Conservation (phyloP, 1,140 invertebrate species). For the Lerema accius region DNA sequence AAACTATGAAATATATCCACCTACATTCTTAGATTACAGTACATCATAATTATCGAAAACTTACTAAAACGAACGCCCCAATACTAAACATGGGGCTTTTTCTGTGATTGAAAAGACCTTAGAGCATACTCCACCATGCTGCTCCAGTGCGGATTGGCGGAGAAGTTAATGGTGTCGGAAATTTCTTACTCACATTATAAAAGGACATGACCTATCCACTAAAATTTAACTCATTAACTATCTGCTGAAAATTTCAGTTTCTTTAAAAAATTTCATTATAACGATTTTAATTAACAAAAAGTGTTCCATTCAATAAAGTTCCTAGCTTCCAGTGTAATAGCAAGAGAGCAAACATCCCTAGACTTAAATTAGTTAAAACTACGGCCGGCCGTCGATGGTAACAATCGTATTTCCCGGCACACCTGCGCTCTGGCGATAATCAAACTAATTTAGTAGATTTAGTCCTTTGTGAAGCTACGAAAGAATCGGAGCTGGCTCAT, state of each 20-base stretch:
- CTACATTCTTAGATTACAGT: too few species aligned
- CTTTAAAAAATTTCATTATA: background rate
- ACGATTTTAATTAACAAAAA: background rate
- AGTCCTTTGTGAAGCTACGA: constrained; percentile 15
- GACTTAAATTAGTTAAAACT: constrained; percentile 29
- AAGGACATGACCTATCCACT: too few species aligned
- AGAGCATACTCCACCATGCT: too few species aligned
- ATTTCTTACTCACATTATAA: too few species aligned
- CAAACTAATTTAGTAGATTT: constrained; percentile 64
- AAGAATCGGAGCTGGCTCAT: constrained; percentile 4
- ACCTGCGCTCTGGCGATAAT: constrained; percentile 65
- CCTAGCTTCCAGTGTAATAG: constrained; percentile 4
- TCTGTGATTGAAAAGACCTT: too few species aligned
- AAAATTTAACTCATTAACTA: too few species aligned
- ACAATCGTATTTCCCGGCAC: constrained; percentile 43
- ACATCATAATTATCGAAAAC: too few species aligned
- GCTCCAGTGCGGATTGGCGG: too few species aligned
- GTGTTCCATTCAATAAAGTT: constrained; percentile 6
- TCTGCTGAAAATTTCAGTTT: background rate
- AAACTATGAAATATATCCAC: too few species aligned
- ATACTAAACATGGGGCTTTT: too few species aligned
- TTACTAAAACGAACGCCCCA: too few species aligned
- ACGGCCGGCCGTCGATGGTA: constrained; percentile 33
- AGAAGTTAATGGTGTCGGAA: too few species aligned
- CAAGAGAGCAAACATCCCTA: constrained; percentile 18